Base-by-base conservation (phyloP, 92 coral and sea anemone genomes). In the Epizoanthus fatuus region DNA sequence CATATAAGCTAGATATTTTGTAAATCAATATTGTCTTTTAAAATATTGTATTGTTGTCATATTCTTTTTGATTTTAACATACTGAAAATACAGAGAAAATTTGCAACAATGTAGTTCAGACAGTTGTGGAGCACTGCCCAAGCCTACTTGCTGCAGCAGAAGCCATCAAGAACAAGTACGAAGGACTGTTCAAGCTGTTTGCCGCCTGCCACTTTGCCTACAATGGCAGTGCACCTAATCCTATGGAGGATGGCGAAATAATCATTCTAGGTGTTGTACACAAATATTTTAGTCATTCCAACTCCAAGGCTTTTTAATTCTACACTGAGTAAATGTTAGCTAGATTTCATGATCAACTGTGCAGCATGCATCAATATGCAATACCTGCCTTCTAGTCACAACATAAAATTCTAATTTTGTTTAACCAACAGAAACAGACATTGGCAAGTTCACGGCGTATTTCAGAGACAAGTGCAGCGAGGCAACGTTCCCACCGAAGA, bases 361-460 rank as follows among this genome's bases (percentile, higher is more conserved):
- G 35, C 35, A 29, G 35, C 35, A 29, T 29, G 35, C 35, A 29
- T 29, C 35, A 29, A 29, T 29, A 29, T 29, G 35, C 35, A 29
- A 29, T 29, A 29, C 35, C 35, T 29, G 35, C 35, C 35, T 29
- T 29, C 35, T 29, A 29, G 35, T 29, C 35, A 29, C 35, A 29
- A 29, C 35, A 29, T 29, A 29, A 29, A 29, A 29, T 29, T 63
- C 3, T 2, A 9, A 63, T 63, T 63, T 63, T 19, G 13, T 63
- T 20, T 19, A 63, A 6, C 37, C 13, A 63, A 20, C 69, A 81
- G 86, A 51, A 15, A 68, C 75, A 19, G 66, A 81, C 79, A 81
- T 81, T 12, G 4, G 3, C 5, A 53, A 10, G 13, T 16, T 68
- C 32, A 49, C 11, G 29, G 53, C 3, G 0, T 81, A 32, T 37